Conservation (phyloP, 2,797 vertebrate species). For the Phoeniculus purpureus region DNA sequence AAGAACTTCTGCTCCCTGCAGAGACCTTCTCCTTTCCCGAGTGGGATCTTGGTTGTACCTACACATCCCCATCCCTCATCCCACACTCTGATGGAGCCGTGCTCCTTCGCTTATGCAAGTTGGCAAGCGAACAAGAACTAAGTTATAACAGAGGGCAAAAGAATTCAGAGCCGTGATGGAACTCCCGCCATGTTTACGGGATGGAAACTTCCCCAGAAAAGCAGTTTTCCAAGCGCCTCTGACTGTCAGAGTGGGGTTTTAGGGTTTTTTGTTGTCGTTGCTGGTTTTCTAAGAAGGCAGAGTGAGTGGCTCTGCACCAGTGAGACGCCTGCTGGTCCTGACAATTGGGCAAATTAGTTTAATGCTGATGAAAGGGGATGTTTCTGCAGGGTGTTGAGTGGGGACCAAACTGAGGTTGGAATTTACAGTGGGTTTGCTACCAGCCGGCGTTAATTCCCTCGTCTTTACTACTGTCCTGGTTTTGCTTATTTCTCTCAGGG, state of each 20-base stretch:
- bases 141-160: slow-evolving; percentile 55
- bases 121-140: slow-evolving; percentile 9
- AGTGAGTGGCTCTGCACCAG: background rate
- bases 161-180: slow-evolving; percentile 4
- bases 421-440: background rate
- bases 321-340: slow-evolving; percentile 6
- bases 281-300: background rate
- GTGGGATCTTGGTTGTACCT: background rate
- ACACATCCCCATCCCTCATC: background rate
- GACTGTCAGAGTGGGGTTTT: background rate
- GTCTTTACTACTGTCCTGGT: background rate
- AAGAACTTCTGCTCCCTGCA: background rate
- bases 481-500: too few species aligned
- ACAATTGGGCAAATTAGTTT: background rate
- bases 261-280: background rate
- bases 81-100: fast-evolving
- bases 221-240: slow-evolving; percentile 30
- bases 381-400: background rate
- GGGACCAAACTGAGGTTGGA: background rate
- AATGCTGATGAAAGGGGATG: background rate
- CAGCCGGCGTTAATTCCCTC: background rate
- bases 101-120: background rate
- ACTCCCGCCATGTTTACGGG: slow-evolving; percentile 28
- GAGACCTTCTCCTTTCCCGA: background rate
- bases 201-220: slow-evolving; percentile 54